These are phyloP conservation scores for Ceratina australensis DNA, from an alignment of 1,140 invertebrate species.

Conservation along the genomic window DNA sequence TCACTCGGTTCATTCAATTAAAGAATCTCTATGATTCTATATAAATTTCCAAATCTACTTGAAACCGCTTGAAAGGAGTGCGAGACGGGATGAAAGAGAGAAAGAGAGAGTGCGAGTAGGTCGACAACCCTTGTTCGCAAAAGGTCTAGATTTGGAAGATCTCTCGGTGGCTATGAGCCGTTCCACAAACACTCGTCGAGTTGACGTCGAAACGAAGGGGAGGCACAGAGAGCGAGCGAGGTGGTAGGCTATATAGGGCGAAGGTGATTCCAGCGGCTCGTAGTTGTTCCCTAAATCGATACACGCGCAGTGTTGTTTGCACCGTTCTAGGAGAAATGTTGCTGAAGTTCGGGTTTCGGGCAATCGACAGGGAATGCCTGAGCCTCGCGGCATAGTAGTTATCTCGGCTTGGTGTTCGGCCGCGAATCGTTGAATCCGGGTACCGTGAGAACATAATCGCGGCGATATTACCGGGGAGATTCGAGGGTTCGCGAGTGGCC, in stretches of 20 bases:
- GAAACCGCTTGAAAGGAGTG: background rate
- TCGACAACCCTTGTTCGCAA: slow-evolving; percentile 30
- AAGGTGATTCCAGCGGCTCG: slow-evolving; percentile 55
- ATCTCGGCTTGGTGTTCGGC: too few relatives aligned
- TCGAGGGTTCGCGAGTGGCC: slow-evolving; percentile 4
- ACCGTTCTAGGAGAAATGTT: slow-evolving; percentile 52
- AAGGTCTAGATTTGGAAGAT: slow-evolving; percentile 41
- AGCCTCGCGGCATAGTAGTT: background rate
- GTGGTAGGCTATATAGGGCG: slow-evolving; percentile 30
- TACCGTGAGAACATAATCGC: background rate
- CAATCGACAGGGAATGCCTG: background rate
- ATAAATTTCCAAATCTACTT: too few relatives aligned
- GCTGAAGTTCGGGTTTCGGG: slow-evolving; percentile 3
- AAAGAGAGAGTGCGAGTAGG: background rate
- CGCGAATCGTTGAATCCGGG: too few relatives aligned
- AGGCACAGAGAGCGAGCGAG: background rate
- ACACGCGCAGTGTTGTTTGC: slow-evolving; percentile 61
- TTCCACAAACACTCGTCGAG: slow-evolving; percentile 44
- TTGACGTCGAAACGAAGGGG: slow-evolving; percentile 13
- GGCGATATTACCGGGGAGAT: background rate
- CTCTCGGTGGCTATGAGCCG: slow-evolving; percentile 23
- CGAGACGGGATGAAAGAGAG: background rate
- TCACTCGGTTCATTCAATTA: too few relatives aligned
- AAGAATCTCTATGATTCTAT: too few relatives aligned
- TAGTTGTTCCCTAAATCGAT: slow-evolving; percentile 61